Conservation (phyloP, 2,113 vertebrate genomes). For the Orcinus orca region DNA sequence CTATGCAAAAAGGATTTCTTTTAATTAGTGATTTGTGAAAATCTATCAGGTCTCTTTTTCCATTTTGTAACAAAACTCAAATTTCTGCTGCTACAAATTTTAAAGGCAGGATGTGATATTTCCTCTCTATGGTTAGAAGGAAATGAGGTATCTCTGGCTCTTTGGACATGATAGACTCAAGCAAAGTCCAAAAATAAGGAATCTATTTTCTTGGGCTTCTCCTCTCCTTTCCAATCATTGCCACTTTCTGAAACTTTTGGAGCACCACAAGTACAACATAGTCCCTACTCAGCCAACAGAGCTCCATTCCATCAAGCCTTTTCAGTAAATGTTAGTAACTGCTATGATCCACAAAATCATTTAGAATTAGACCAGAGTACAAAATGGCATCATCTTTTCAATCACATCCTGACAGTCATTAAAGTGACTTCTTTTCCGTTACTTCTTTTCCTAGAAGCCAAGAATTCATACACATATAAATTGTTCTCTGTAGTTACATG, state of each 20-base stretch:
- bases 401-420: neutral
- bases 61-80: slow-evolving; percentile 23
- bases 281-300: neutral
- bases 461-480: neutral
- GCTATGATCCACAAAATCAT: neutral
- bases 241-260: neutral
- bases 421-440: neutral
- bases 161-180: neutral
- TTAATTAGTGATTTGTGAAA: neutral
- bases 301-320: neutral
- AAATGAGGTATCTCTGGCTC: neutral
- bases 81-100: neutral
- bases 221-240: neutral
- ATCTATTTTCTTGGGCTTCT: neutral
- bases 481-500: neutral
- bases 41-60: neutral
- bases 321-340: neutral
- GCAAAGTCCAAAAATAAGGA: neutral
- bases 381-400: neutral
- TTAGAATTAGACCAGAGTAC: neutral
- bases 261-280: neutral
- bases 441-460: neutral
- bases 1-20: neutral
- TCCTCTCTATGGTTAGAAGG: neutral
- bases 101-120: neutral